A percentile compares a stretch with the other conserved stretches of the same genome.
phyloP scores from a whole-genome alignment of 2,113 vertebrate genomes.

The Panthera leo region DNA sequence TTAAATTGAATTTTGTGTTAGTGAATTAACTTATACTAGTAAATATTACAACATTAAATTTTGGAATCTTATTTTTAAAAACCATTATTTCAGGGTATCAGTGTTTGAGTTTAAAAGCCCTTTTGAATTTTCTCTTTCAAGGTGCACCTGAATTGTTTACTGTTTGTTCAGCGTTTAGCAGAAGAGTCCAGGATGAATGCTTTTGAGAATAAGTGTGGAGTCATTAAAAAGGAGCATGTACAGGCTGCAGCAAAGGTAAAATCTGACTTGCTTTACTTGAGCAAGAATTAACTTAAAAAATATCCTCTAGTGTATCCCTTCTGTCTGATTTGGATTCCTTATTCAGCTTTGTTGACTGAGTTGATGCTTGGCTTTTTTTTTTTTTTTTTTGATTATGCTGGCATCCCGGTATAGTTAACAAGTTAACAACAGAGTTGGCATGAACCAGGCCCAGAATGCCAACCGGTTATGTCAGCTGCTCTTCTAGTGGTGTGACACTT shows the following conservation, averaged over 20 bases:
- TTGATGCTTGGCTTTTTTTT: background rate
- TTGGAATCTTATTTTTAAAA: conserved; percentile 2
- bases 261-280: conserved; percentile 18
- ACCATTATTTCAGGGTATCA: background rate
- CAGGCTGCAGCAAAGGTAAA: conserved; percentile 87
- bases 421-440: conserved; percentile 61
- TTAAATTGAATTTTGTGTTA: conserved; percentile 5
- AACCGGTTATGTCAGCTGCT: conserved; percentile 64
- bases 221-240: conserved; percentile 84
- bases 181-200: conserved; percentile 86
- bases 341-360: background rate
- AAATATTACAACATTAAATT: background rate
- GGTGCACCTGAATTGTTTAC: conserved; percentile 87
- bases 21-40: background rate
- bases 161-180: conserved; percentile 86
- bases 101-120: conserved; percentile 8
- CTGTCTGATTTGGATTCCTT: background rate
- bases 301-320: background rate
- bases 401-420: conserved; percentile 70
- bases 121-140: conserved; percentile 72
- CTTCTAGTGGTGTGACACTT: conserved; percentile 75
- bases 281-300: conserved; percentile 21
- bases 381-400: conserved; percentile 22
- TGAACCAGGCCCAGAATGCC: conserved; percentile 71
- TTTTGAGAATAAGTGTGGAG: conserved; percentile 80